Conservation (phyloP, 1,140 invertebrate species). For the Penaeus chinensis region DNA sequence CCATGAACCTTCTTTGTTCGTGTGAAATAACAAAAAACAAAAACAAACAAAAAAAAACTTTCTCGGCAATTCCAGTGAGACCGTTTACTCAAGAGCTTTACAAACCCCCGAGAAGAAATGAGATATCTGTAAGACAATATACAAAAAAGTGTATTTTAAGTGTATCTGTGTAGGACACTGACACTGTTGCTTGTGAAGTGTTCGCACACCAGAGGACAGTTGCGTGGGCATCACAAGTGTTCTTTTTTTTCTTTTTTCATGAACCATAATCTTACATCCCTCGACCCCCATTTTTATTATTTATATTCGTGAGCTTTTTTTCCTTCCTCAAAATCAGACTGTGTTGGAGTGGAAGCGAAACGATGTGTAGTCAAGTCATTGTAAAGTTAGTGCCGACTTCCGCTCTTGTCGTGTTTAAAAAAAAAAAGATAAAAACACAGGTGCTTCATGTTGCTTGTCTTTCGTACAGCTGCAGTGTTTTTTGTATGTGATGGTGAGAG, state of each 20-base stretch:
- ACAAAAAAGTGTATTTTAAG: slow-evolving; percentile 31
- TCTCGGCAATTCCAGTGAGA: slow-evolving; percentile 10
- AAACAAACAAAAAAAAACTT: slow-evolving; percentile 21
- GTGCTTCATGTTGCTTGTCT: slow-evolving; percentile 50
- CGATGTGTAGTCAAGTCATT: slow-evolving; percentile 38
- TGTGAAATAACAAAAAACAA: background rate
- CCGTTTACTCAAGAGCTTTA: slow-evolving; percentile 46
- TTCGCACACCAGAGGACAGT: no score
- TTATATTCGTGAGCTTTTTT: slow-evolving; percentile 1
- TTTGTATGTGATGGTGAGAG: slow-evolving; percentile 7
- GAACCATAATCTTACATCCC: background rate
- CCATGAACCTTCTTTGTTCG: background rate
- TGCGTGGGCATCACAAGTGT: slow-evolving; percentile 4
- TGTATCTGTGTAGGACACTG: no score
- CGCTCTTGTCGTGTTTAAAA: slow-evolving; percentile 14
- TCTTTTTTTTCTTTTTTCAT: no score
- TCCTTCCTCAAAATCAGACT: background rate
- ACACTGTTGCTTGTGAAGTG: no score
- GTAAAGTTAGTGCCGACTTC: slow-evolving; percentile 32
- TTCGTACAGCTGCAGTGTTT: slow-evolving; percentile 19
- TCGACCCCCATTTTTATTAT: slow-evolving; percentile 15
- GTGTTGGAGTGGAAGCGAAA: slow-evolving; percentile 20
- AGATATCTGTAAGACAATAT: slow-evolving; percentile 8
- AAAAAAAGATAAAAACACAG: background rate
- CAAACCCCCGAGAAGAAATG: slow-evolving; percentile 1